Evolutionary conservation across 35 echinoderm and acorn worm genomes (phyloP).

Genomic region (Stichopus chloronotus): DNA sequence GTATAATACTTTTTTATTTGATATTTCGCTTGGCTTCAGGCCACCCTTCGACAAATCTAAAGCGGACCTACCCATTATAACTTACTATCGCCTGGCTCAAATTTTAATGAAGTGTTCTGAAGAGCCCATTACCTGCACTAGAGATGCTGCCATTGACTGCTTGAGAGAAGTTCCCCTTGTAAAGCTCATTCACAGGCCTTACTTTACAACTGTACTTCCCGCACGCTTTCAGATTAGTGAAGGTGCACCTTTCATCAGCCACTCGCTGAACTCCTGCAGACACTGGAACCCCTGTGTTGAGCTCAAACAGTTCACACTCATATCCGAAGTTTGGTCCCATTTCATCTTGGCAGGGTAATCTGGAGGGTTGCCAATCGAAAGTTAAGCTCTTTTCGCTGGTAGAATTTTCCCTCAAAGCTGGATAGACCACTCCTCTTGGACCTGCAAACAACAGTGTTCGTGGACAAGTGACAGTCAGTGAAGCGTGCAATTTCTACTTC

Average conservation of each 20-base stretch:
- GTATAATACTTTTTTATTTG: no score
- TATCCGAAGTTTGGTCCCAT: conserved; percentile 1
- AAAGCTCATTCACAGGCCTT: background rate
- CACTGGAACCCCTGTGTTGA: background rate
- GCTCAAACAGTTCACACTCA: background rate
- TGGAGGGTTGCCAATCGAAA: background rate
- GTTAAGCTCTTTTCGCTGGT: background rate
- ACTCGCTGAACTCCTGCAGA: background rate
- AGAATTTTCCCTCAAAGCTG: background rate
- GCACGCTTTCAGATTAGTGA: background rate
- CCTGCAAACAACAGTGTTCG: background rate
- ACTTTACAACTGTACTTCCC: background rate
- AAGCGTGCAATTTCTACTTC: no score
- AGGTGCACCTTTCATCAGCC: background rate
- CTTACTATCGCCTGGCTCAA: no score
- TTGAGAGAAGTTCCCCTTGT: background rate
- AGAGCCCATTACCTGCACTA: background rate
- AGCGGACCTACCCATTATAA: no score
- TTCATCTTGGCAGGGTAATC: background rate
- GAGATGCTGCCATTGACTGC: background rate
- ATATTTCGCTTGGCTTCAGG: no score
- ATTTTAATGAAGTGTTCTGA: no score
- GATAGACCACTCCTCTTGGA: background rate
- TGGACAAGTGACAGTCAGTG: no score
- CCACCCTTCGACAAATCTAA: no score